Conservation (phyloP, 2,888 invertebrate genomes). For the Drosophila atripex region DNA sequence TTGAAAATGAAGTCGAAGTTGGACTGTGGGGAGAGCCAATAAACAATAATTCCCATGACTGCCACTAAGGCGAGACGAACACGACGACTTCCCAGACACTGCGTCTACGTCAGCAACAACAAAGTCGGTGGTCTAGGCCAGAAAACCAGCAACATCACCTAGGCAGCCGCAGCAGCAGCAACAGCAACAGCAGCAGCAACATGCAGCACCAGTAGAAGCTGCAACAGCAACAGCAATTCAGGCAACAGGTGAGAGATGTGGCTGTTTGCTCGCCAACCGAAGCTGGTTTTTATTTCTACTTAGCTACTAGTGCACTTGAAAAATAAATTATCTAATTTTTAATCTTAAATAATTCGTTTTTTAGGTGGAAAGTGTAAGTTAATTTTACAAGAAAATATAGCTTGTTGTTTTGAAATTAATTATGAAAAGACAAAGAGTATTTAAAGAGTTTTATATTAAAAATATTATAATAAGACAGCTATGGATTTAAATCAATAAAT, state of each 20-base stretch:
- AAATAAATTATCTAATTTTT: not conserved
- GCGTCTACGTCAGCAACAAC: slow-evolving; percentile 50
- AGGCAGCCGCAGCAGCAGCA: not conserved
- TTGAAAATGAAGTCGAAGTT: slow-evolving; percentile 7
- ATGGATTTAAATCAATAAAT: too few species aligned
- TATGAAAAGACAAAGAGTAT: too few species aligned
- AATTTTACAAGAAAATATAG: too few species aligned
- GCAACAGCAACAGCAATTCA: slow-evolving; percentile 46
- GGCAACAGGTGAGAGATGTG: slow-evolving; percentile 69
- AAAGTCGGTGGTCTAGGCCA: slow-evolving; percentile 65
- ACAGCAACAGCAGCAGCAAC: slow-evolving; percentile 12
- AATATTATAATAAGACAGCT: too few species aligned
- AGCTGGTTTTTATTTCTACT: slow-evolving; percentile 70
- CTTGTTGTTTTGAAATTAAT: too few species aligned
- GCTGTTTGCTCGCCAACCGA: slow-evolving; percentile 65
- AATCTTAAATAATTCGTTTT: too few species aligned
- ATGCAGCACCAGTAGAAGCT: slow-evolving; percentile 49
- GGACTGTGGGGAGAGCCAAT: slow-evolving; percentile 67
- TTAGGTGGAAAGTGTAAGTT: too few species aligned
- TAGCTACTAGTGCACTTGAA: slow-evolving; percentile 10
- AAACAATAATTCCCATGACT: slow-evolving; percentile 81
- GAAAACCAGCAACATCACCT: slow-evolving; percentile 59
- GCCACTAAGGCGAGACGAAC: slow-evolving; percentile 74
- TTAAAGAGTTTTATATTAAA: too few species aligned
- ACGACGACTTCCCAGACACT: slow-evolving; percentile 78